Percentiles rank a stretch among this genome's conserved stretches.
phyloP scores from a whole-genome alignment of 2,113 vertebrate species.

The Suricata suricatta region DNA sequence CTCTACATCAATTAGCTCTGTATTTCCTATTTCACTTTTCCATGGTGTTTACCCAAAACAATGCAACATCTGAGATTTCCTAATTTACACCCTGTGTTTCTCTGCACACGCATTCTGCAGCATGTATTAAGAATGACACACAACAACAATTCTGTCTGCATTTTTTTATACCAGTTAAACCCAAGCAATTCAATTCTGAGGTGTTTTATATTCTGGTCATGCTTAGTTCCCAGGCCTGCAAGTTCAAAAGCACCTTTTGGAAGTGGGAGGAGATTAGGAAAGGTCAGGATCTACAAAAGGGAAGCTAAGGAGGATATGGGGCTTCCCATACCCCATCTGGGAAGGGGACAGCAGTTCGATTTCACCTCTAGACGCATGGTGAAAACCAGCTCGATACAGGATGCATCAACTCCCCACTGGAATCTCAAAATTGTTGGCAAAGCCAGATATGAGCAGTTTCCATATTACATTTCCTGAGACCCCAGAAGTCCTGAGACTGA shows the following conservation, averaged over 20 bases:
- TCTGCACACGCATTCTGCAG: background rate
- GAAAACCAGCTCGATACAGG: background rate
- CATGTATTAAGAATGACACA: background rate
- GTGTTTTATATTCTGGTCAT: background rate
- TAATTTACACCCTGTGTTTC: slow-evolving; percentile 24
- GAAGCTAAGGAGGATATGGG: background rate
- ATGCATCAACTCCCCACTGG: background rate
- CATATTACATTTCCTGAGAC: background rate
- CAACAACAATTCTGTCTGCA: background rate
- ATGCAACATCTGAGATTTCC: slow-evolving; percentile 24
- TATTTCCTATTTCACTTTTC: slow-evolving; percentile 21
- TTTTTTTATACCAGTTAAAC: background rate
- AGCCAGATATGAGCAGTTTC: background rate
- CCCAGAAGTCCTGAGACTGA: background rate
- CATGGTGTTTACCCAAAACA: slow-evolving; percentile 50
- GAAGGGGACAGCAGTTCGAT: background rate
- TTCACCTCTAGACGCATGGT: background rate
- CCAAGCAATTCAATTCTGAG: background rate
- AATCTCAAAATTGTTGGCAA: background rate
- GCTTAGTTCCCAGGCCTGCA: background rate
- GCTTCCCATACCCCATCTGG: background rate
- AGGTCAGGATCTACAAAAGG: background rate
- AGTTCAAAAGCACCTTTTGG: background rate
- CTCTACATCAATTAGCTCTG: background rate
- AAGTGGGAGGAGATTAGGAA: background rate